phyloP scores from a whole-genome alignment of 2,113 vertebrate genomes.

The Albula glossodonta region DNA sequence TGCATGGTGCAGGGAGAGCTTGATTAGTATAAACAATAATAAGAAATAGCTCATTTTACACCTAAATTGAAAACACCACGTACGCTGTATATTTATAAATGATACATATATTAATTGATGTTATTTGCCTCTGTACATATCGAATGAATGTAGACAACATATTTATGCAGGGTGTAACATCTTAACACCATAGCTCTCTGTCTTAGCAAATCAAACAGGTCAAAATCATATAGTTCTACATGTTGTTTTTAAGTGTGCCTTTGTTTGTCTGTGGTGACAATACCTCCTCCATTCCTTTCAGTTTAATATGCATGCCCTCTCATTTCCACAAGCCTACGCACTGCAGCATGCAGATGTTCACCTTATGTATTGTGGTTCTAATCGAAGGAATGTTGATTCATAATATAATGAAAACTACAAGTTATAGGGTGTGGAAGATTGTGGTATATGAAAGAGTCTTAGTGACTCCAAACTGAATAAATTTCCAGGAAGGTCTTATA shows the following conservation, averaged over 20 bases:
- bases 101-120: neutral
- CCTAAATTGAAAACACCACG: too few species aligned
- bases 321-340: neutral
- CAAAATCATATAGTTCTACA: neutral
- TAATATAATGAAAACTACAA: neutral
- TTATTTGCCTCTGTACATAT: neutral
- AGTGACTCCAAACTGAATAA: neutral
- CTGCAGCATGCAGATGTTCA: neutral
- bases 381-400: neutral
- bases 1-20: too few species aligned
- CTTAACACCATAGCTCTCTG: neutral
- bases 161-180: neutral
- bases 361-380: neutral
- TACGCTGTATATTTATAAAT: neutral
- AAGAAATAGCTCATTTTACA: too few species aligned
- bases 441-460: neutral
- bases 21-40: too few species aligned
- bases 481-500: neutral
- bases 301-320: neutral
- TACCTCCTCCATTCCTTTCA: neutral
- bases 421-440: neutral
- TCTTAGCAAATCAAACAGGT: neutral
- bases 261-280: neutral
- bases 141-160: neutral
- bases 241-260: neutral